A percentile compares a stretch with the other conserved stretches of the same genome.
These are phyloP conservation scores for Bembecia ichneumoniformis DNA, from an alignment of 2,888 invertebrate genomes.

Conservation along the genomic window DNA sequence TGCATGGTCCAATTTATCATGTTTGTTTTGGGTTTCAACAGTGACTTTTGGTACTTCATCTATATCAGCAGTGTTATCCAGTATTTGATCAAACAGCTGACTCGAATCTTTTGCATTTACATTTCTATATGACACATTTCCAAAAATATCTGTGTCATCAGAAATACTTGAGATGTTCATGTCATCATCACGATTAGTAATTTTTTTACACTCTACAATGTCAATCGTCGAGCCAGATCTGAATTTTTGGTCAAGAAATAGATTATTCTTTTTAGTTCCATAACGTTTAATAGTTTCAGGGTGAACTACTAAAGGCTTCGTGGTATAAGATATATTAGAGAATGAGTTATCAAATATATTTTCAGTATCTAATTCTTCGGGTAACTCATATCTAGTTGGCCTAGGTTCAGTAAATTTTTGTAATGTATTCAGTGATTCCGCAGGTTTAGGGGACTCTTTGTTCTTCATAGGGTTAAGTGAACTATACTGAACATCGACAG, in stretches of 20 bases:
- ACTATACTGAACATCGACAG: constrained; percentile 21
- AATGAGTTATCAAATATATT: constrained; percentile 76
- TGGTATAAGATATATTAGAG: constrained; percentile 79
- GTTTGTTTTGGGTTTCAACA: constrained; percentile 74
- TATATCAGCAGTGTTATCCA: constrained; percentile 25
- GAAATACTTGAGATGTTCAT: constrained; percentile 25
- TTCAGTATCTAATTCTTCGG: constrained; percentile 78
- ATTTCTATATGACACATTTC: constrained; percentile 18
- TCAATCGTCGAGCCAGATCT: constrained; percentile 59
- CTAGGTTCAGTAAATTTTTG: constrained; percentile 39
- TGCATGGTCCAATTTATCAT: constrained; percentile 78
- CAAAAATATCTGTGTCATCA: constrained; percentile 36
- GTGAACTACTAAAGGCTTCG: constrained; percentile 77
- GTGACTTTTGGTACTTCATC: constrained; percentile 57
- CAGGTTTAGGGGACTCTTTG: constrained; percentile 16
- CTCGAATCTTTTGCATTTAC: constrained; percentile 33
- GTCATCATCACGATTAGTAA: constrained; percentile 31
- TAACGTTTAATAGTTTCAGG: constrained; percentile 56
- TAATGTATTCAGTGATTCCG: constrained; percentile 12
- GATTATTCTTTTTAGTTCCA: constrained; percentile 29
- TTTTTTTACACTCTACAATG: constrained; percentile 56
- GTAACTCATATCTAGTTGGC: constrained; percentile 75
- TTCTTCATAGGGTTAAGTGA: constrained; percentile 1
- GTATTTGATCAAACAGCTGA: constrained; percentile 59
- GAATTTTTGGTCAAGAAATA: constrained; percentile 43